Evolutionary conservation across 2,797 vertebrate species (phyloP).

Genomic region (Meriones psammophilus): DNA sequence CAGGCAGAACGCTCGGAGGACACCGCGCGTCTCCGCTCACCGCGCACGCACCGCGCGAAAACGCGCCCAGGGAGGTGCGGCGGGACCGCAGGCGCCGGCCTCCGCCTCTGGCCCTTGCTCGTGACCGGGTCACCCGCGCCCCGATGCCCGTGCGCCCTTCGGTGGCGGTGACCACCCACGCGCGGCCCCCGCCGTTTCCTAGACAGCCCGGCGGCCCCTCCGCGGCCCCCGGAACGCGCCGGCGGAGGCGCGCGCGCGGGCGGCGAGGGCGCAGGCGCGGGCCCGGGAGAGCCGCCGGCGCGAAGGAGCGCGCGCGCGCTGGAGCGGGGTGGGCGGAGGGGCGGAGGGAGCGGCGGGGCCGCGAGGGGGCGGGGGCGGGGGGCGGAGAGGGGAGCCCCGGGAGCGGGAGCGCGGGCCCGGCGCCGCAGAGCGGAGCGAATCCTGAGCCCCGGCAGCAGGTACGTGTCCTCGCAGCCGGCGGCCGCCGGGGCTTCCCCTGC

Average conservation of each 20-base stretch:
- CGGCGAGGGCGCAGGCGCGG: slow-evolving; percentile 68
- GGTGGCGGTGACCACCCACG: neutral
- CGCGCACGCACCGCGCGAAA: neutral
- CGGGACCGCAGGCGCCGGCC: neutral
- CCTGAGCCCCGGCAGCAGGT: slow-evolving; percentile 71
- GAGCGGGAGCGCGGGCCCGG: slow-evolving; percentile 48
- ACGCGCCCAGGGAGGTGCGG: neutral
- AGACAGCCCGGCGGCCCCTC: slow-evolving; percentile 61
- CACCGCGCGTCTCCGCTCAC: neutral
- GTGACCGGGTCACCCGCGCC: neutral
- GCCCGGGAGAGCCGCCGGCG: slow-evolving; percentile 9
- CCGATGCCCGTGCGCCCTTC: neutral
- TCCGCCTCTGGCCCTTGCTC: neutral
- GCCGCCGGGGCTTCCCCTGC: slow-evolving; percentile 20
- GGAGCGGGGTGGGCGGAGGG: slow-evolving; percentile 63
- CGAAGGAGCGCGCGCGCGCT: slow-evolving; percentile 60
- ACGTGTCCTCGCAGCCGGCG: slow-evolving; percentile 63
- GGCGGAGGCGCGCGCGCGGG: neutral
- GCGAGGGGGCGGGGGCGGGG: slow-evolving; percentile 51
- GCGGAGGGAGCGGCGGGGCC: slow-evolving; percentile 64
- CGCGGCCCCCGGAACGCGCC: slow-evolving; percentile 6
- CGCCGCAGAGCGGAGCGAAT: slow-evolving; percentile 66
- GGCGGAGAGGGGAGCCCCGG: slow-evolving; percentile 59
- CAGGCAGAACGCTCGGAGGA: neutral
- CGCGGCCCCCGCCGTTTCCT: slow-evolving; percentile 61